Evolutionary conservation across 2,113 vertebrate genomes (phyloP), one percentile per base, ranked within the genome.

Genomic region (Amblyornis subalaris): DNA sequence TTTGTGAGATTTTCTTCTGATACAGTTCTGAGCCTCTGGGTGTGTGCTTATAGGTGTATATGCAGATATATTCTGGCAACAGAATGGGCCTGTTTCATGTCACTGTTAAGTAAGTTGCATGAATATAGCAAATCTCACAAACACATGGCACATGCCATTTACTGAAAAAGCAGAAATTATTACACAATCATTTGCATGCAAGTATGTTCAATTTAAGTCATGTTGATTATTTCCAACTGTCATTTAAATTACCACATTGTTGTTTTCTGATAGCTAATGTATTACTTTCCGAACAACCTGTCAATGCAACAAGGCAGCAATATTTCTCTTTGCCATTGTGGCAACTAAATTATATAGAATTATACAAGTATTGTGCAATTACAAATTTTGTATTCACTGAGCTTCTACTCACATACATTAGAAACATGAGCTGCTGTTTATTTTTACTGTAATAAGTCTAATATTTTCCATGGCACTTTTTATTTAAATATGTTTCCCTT

Each of bases 151-250:
- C 36, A 66, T 14, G 44, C 29, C 5, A 54, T 74, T 84, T 87
- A 73, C 55, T 48, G 67, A 5, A 45, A 79, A 6, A 9, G 53
- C 21, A 85, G 69, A 95, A 72, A 93, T 93, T 85, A 93, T 26
- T 42, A 75, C 2, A 3, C 19, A 55, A 48, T 84, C 83, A 92
- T 92, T 40, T 81, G 28, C 44, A 69, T 11, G 28, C 64, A 28
- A 79, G 18, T 19, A 54, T 51, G 54, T 89, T 94, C 74, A 89
- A 74, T 86, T 81, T 81, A 95, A 96, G 65, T 94, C 25, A 89
- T 16, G 55, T 76, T 82, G 51, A 50, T 53, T 84, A 78, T 61
- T 95, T 89, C 74, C 64, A 86, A 50, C 20, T 61, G 67, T 61
- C 78, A 72, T n/a, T 79, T 58, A 73, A 76, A 62, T 47, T 91